Percentiles rank a stretch among this genome's conserved stretches.
These are phyloP conservation scores for Recurvirostra avosetta DNA, from an alignment of 2,113 vertebrate species.

Conservation along the genomic window DNA sequence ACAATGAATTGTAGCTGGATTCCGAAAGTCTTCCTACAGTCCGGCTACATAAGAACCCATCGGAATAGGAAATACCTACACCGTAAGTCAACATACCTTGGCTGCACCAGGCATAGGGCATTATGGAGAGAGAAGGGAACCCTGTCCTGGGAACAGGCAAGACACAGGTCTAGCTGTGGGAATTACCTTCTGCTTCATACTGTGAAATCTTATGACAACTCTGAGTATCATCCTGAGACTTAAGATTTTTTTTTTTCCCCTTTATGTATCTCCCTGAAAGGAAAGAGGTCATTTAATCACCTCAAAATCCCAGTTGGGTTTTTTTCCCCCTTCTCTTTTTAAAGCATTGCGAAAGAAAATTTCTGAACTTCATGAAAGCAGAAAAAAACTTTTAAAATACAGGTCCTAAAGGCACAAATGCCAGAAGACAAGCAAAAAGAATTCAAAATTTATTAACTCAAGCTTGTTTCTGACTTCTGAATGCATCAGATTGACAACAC, in stretches of 20 bases:
- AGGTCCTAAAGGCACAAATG: background rate
- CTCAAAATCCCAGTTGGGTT: background rate
- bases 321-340: background rate
- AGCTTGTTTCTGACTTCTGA: background rate
- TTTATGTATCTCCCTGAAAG: no score
- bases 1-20: background rate
- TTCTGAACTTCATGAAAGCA: background rate
- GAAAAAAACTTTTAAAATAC: background rate
- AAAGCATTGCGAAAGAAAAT: background rate
- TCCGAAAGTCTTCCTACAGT: background rate
- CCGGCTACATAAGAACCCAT: background rate
- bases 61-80: rapidly evolving
- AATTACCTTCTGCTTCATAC: background rate
- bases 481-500: background rate
- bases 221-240: background rate
- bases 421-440: background rate
- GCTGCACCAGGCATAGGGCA: background rate
- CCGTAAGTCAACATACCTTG: rapidly evolving
- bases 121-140: background rate
- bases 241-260: background rate
- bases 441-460: background rate
- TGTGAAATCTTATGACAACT: background rate
- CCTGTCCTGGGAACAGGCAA: background rate
- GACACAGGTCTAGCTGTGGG: background rate
- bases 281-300: no score